Base-by-base conservation (phyloP, 1,140 invertebrate species). In the Leptinotarsa undecemlineata region DNA sequence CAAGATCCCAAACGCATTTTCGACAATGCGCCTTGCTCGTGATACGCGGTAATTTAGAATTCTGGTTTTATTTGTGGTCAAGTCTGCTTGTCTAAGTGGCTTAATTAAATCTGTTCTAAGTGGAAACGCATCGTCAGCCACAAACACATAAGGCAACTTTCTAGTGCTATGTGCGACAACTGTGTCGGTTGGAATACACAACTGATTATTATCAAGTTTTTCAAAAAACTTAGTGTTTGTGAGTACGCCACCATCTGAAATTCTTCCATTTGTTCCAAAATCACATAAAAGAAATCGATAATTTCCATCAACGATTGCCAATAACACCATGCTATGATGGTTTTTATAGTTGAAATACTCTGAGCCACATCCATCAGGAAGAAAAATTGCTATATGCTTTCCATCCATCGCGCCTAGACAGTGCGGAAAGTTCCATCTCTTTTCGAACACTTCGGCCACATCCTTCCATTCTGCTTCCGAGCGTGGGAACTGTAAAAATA, bases 101-200 rank as follows among this genome's bases (percentile, higher is more conserved):
- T 85, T 84, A 79, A 86, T 81, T 23, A 87, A 57, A 66, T 83
- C 48, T 20, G 48, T 61, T 72, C 72, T 76, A 23, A 23, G 48
- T 51, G 48, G 48, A 51, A 88, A 88, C 19, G 85, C 86, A 72
- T 86, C 85, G 80, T 88, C 87, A 21, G 68, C 72, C 15, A 78
- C 68, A 47, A 78, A 76, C 47, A 78, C 75, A 51, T 73, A 78
- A 17, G 77, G 74, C 5, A 71, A 21, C 57, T 63, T 74, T 71
- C 64, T 48, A 19, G 48, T 33, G 67, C 47, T 74, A 23, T 26
- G 23, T 51, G 19, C 13, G 33, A 33, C 14, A 19, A 14, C 17
- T 68, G 14, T 51, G n/a, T 23, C 67, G n/a, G 13, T 11, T 13
- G 67, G 67, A 57, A 71, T 71, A 17, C 51, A 15, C 11, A 71